phyloP scores from a whole-genome alignment of 2,888 invertebrate species.

The Agrochola lota region DNA sequence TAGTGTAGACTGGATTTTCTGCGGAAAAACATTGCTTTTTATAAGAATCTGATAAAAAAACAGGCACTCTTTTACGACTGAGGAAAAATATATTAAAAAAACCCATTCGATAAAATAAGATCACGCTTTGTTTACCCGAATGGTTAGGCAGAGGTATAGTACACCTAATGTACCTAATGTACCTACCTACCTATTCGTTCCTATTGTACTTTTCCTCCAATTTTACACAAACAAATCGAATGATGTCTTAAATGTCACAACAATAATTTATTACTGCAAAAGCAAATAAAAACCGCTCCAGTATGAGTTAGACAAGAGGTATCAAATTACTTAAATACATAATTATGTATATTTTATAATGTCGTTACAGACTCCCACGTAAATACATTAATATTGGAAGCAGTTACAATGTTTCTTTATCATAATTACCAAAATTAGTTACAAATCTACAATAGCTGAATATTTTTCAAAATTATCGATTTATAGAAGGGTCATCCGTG shows the following conservation, averaged over 20 bases:
- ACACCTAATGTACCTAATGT: too few species aligned
- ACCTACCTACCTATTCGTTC: too few species aligned
- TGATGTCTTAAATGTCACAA: conserved; percentile 30
- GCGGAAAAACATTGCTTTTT: neutral
- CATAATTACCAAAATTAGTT: conserved; percentile 16
- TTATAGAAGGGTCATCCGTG: neutral
- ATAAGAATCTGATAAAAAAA: neutral
- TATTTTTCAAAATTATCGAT: neutral
- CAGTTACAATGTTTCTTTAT: conserved; percentile 24
- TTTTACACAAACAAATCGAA: conserved; percentile 28
- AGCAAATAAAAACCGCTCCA: conserved; percentile 49
- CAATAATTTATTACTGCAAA: conserved; percentile 53
- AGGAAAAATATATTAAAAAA: neutral
- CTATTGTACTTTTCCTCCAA: neutral
- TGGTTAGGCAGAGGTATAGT: too few species aligned
- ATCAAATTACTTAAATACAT: conserved; percentile 59
- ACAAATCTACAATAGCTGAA: neutral
- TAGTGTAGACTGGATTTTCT: neutral
- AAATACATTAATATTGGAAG: conserved; percentile 40
- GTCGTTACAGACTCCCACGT: conserved; percentile 48
- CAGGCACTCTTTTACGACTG: neutral
- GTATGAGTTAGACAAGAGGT: conserved; percentile 38
- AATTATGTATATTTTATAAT: conserved; percentile 55
- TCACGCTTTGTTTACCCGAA: too few species aligned
- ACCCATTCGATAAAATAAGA: too few species aligned